A percentile compares a stretch with the other conserved stretches of the same genome.
Evolutionary conservation across 2,888 invertebrate genomes (phyloP).

Genomic region (Trachelus stipa): DNA sequence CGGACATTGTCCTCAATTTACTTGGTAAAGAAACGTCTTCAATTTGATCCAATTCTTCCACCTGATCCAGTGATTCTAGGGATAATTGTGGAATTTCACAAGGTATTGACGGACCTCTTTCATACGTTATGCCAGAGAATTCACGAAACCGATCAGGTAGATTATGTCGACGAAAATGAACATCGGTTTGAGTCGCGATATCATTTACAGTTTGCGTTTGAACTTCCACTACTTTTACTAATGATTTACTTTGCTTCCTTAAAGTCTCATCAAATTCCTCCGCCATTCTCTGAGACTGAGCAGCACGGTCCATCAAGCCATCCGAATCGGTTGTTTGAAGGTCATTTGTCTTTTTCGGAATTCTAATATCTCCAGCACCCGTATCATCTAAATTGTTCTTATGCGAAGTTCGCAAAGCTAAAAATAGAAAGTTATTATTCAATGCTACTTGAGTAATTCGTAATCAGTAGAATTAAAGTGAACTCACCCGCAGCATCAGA

Average conservation of each 20-base stretch:
- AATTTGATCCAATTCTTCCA: slow-evolving; percentile 54
- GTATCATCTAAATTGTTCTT: slow-evolving; percentile 3
- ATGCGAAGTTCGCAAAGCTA: not conserved
- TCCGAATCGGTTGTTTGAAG: slow-evolving; percentile 6
- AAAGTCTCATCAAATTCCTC: slow-evolving; percentile 28
- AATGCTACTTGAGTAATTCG: not conserved
- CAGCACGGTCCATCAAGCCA: slow-evolving; percentile 7
- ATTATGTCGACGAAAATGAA: slow-evolving; percentile 31
- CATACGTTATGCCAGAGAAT: slow-evolving; percentile 47
- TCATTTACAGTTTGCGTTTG: slow-evolving; percentile 64
- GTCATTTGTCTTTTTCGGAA: slow-evolving; percentile 8
- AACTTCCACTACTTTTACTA: slow-evolving; percentile 58
- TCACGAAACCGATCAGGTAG: slow-evolving; percentile 37
- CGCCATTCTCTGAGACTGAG: slow-evolving; percentile 12
- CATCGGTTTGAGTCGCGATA: slow-evolving; percentile 62
- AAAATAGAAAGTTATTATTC: not conserved
- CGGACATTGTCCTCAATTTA: slow-evolving; percentile 62
- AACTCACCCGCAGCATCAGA: not conserved
- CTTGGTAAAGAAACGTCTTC: slow-evolving; percentile 58
- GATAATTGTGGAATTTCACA: slow-evolving; percentile 50
- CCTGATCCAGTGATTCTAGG: slow-evolving; percentile 52
- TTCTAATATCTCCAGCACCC: not conserved
- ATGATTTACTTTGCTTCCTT: slow-evolving; percentile 39
- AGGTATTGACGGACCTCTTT: slow-evolving; percentile 38
- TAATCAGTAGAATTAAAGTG: not conserved